Evolutionary conservation across 2,888 invertebrate genomes (phyloP).

Genomic region (Eilema griseolum): DNA sequence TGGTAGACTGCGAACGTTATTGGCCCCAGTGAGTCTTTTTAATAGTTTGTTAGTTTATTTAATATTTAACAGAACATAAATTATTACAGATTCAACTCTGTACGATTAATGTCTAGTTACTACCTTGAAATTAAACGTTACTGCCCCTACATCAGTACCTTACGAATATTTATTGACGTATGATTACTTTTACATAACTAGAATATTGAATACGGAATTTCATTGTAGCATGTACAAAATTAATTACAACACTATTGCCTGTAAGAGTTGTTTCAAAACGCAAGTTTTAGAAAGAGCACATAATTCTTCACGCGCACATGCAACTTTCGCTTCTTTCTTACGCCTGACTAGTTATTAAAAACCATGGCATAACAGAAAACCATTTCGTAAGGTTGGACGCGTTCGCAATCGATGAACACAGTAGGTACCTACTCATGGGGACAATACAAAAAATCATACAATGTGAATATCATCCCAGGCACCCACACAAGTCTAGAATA

Average conservation of each 20-base stretch:
- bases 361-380: constrained; percentile 48
- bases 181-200: constrained; percentile 52
- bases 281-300: constrained; percentile 62
- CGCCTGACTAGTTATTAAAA: constrained; percentile 59
- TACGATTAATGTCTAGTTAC: neutral
- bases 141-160: neutral
- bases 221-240: constrained; percentile 47
- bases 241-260: constrained; percentile 51
- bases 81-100: constrained; percentile 12
- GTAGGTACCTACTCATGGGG: constrained; percentile 36
- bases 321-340: constrained; percentile 75
- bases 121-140: neutral
- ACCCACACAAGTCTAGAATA: constrained; percentile 75
- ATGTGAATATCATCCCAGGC: constrained; percentile 57
- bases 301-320: constrained; percentile 60
- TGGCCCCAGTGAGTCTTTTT: constrained; percentile 35
- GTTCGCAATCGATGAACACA: constrained; percentile 39
- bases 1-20: constrained; percentile 46
- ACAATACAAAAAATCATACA: constrained; percentile 52
- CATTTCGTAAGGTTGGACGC: constrained; percentile 48
- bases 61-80: constrained; percentile 8
- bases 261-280: constrained; percentile 55
- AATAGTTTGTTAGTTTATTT: constrained; percentile 23
- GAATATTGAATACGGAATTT: constrained; percentile 49
- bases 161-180: neutral